Conservation (phyloP, 2,113 vertebrate species). For the Python bivittatus region DNA sequence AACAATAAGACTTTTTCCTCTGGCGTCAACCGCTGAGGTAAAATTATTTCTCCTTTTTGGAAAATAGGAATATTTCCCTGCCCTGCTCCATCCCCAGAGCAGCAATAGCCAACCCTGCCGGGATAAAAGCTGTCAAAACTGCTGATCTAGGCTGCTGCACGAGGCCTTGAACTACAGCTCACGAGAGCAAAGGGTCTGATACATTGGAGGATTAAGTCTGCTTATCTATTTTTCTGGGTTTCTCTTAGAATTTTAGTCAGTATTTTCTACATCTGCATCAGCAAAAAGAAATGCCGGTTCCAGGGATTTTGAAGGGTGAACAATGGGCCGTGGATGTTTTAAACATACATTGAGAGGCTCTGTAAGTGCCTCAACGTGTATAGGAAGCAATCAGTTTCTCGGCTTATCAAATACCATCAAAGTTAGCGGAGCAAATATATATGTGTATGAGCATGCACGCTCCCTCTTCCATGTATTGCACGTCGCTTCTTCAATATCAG, state of each 20-base stretch:
- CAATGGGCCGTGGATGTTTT: constrained; percentile 50
- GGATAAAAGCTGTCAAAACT: constrained; percentile 20
- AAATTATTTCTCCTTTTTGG: constrained; percentile 12
- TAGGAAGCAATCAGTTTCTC: constrained; percentile 16
- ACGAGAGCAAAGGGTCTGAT: constrained; percentile 40
- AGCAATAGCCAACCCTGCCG: background rate
- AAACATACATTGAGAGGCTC: constrained; percentile 52
- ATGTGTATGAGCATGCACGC: background rate
- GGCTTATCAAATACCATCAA: constrained; percentile 5
- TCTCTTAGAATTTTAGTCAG: constrained; percentile 58
- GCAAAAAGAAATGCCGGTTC: constrained; percentile 45
- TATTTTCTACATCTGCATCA: constrained; percentile 64
- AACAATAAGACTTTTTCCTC: background rate
- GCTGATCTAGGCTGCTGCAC: constrained; percentile 63
- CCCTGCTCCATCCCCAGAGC: background rate
- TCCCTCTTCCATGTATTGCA: background rate
- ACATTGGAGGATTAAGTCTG: constrained; percentile 54
- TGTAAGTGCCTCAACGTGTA: constrained; percentile 34
- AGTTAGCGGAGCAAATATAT: constrained; percentile 34
- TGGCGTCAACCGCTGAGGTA: background rate
- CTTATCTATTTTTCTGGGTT: constrained; percentile 62
- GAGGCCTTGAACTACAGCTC: constrained; percentile 41
- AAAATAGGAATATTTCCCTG: background rate
- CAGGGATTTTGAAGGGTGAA: constrained; percentile 17
- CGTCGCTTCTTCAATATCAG: background rate